These are phyloP conservation scores for Poecile montanus DNA, from an alignment of 2,797 vertebrate genomes.

Conservation along the genomic window DNA sequence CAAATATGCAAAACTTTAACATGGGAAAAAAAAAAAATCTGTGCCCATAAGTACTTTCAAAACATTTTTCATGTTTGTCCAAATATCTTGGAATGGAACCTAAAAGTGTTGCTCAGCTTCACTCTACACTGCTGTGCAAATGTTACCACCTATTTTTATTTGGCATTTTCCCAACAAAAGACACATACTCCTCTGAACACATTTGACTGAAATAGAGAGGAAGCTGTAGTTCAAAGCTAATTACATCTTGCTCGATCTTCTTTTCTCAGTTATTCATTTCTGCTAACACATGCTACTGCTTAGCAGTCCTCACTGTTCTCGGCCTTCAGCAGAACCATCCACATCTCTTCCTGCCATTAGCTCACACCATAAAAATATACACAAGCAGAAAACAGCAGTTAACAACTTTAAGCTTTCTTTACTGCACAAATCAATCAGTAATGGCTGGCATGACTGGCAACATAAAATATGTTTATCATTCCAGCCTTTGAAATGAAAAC, in stretches of 20 bases:
- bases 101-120: constrained; percentile 61
- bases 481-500: constrained; percentile 32
- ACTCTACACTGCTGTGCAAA: constrained; percentile 42
- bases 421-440: constrained; percentile 53
- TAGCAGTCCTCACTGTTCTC: constrained; percentile 59
- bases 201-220: constrained; percentile 62
- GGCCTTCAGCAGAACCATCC: constrained; percentile 49
- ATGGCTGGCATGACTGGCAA: constrained; percentile 49
- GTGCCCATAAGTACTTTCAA: constrained; percentile 44
- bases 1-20: background rate
- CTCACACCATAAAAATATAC: constrained; percentile 61
- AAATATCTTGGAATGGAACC: constrained; percentile 62
- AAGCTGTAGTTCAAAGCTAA: constrained; percentile 63
- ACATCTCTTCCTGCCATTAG: constrained; percentile 50
- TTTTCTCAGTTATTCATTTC: constrained; percentile 63
- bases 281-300: constrained; percentile 64
- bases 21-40: background rate
- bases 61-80: constrained; percentile 59
- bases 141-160: constrained; percentile 56
- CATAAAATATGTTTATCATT: constrained; percentile 18
- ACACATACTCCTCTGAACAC: constrained; percentile 58
- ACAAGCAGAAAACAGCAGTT: constrained; percentile 61
- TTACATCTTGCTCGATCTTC: constrained; percentile 57
- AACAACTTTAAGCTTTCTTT: constrained; percentile 47
- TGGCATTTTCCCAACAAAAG: constrained; percentile 60